Evolutionary conservation across 2,888 invertebrate genomes (phyloP).

Genomic region (Cerastis leucographa): DNA sequence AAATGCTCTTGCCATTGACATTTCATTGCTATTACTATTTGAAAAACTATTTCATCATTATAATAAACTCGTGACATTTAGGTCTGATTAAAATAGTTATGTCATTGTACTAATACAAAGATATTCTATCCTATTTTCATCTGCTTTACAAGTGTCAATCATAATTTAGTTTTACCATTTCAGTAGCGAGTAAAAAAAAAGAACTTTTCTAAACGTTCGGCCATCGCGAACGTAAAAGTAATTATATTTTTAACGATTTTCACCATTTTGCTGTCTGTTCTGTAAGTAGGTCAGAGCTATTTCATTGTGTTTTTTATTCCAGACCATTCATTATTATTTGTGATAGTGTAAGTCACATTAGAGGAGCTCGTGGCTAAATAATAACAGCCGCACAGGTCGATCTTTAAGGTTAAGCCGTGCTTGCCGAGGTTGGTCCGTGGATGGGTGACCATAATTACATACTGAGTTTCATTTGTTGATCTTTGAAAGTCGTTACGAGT

Average conservation of each 20-base stretch:
- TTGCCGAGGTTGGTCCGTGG: too few species aligned
- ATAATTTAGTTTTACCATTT: background rate
- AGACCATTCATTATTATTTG: background rate
- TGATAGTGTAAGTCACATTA: background rate
- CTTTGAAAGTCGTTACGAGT: too few species aligned
- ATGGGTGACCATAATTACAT: too few species aligned
- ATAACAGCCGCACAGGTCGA: too few species aligned
- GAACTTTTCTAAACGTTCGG: conserved; percentile 12
- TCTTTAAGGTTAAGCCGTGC: too few species aligned
- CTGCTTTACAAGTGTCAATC: background rate
- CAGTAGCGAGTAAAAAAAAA: background rate
- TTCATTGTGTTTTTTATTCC: conserved; percentile 10
- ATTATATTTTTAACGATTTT: conserved; percentile 49
- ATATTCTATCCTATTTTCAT: background rate
- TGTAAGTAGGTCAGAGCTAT: conserved; percentile 9
- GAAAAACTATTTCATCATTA: too few species aligned
- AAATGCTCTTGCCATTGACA: background rate
- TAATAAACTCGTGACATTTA: background rate
- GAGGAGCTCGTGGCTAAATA: too few species aligned
- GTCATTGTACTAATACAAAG: background rate
- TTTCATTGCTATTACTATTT: too few species aligned
- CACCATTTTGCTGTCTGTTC: conserved; percentile 33
- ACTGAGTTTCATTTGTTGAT: too few species aligned
- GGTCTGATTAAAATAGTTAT: background rate
- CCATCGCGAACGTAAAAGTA: conserved; percentile 30